These are phyloP conservation scores for Arizona elegans DNA, from an alignment of 2,113 vertebrate genomes.

Conservation along the genomic window DNA sequence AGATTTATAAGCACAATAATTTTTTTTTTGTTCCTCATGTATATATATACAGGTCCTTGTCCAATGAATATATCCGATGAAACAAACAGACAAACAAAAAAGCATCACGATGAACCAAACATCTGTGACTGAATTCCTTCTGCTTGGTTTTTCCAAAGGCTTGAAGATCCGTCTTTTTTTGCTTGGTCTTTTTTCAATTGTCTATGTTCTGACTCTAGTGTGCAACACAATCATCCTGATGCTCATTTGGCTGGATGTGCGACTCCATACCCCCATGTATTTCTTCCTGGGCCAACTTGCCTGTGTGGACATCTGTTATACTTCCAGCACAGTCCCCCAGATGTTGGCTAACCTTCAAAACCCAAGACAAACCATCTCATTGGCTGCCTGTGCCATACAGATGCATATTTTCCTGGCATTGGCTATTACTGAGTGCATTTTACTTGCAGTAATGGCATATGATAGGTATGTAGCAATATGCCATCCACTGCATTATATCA, in stretches of 20 bases:
- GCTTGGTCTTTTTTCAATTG: constrained; percentile 21
- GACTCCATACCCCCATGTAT: constrained; percentile 20
- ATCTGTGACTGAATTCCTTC: constrained; percentile 49
- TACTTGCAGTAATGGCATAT: constrained; percentile 30
- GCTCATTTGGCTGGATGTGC: constrained; percentile 18
- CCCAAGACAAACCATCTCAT: constrained; percentile 43
- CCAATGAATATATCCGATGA: not conserved
- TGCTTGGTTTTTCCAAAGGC: constrained; percentile 45
- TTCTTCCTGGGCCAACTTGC: constrained; percentile 25
- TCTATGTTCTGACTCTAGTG: constrained; percentile 27
- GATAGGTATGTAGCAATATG: constrained; percentile 31
- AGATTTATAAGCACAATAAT: not conserved
- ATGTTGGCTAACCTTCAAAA: constrained; percentile 47
- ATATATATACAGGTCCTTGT: not conserved
- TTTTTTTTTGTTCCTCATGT: not conserved
- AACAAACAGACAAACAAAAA: not conserved
- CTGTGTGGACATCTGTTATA: constrained; percentile 50
- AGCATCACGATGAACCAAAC: constrained; percentile 43
- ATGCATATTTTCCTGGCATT: constrained; percentile 49
- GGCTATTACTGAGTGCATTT: constrained; percentile 50
- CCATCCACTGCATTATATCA: constrained; percentile 46
- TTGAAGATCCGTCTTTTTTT: constrained; percentile 11
- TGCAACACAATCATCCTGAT: constrained; percentile 30
- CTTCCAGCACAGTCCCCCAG: constrained; percentile 50
- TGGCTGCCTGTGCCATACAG: constrained; percentile 41